phyloP scores from a whole-genome alignment of 2,113 vertebrate genomes.

The Hypomesus transpacificus region DNA sequence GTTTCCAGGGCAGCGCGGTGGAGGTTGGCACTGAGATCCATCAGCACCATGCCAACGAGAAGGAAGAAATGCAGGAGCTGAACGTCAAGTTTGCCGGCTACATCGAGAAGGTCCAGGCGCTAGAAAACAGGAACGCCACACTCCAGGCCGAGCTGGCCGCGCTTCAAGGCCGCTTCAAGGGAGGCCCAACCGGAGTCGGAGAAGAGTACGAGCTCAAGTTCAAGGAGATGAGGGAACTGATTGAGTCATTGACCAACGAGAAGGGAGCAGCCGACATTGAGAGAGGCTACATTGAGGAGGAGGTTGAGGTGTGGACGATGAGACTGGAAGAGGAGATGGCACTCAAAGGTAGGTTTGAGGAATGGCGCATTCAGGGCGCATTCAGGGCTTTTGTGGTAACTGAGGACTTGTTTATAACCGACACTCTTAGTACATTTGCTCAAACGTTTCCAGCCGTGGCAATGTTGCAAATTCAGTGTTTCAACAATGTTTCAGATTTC shows the following conservation, averaged over 20 bases:
- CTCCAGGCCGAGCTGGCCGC: constrained; percentile 50
- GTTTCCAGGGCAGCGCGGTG: constrained; percentile 43
- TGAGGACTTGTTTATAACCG: not conserved
- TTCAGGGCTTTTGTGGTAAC: too few relatives aligned
- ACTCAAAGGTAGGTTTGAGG: constrained; percentile 61
- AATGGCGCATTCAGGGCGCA: not conserved
- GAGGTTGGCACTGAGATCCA: constrained; percentile 67
- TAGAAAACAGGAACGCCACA: constrained; percentile 67
- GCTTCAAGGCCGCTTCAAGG: constrained; percentile 61
- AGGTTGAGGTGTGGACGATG: constrained; percentile 68
- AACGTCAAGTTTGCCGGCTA: constrained; percentile 74
- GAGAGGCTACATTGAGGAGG: constrained; percentile 62
- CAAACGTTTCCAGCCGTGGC: not conserved
- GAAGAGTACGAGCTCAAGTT: constrained; percentile 74
- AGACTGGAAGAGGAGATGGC: constrained; percentile 75
- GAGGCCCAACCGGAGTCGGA: constrained; percentile 56
- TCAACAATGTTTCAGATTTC: too few relatives aligned
- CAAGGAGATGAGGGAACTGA: constrained; percentile 71
- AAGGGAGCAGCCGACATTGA: constrained; percentile 68
- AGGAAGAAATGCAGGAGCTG: constrained; percentile 78
- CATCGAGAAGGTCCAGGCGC: constrained; percentile 74
- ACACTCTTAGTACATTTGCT: not conserved
- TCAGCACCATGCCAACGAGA: constrained; percentile 68
- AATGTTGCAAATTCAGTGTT: not conserved
- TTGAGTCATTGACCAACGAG: constrained; percentile 73